Evolutionary conservation across 1,140 invertebrate species (phyloP), one percentile per base, ranked within the genome.

Genomic region (Augochlora pura): DNA sequence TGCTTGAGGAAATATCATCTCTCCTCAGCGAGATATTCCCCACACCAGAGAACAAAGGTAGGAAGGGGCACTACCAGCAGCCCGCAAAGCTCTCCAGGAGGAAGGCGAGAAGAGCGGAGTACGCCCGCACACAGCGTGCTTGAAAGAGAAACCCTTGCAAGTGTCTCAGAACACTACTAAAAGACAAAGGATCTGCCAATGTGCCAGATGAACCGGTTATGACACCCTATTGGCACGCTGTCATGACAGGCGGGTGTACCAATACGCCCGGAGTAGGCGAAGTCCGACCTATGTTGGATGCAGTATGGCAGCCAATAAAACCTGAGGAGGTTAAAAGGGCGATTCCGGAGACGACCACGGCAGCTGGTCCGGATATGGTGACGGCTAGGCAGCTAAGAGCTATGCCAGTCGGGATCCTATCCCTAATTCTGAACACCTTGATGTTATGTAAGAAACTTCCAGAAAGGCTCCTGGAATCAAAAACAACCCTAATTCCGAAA

Each of bases 401-500:
- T 1, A 60, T 77, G 0, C 80, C 82, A 2, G 16, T 39, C 0
- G 38, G 16, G 1, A 49, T 80, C 0, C 16, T 66, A 2, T 23
- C 32, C 0, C 27, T 57, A 16, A 63, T 81, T 12, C 69, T 82
- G 25, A 86, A 81, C 54, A 1, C 81, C 0, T 52, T 82, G 0
- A 9, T 83, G n/a, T 6, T 69, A 0, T 68, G 52, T 6, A 62
- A 68, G 0, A 57, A 59, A 2, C n/a, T 84, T 1, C 82, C 80
- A 0, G 16, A 60, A 10, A 9, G 75, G 3, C 66, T 86, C 1
- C 32, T 79, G 0, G 38, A 57, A 1, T 76, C 80, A 0, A 68
- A 57, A 21, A 88, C 89, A 0, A 84, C 73, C 0, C 62, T 88
- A 0, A 85, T 90, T 10, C 87, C 86, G 3, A 91, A 91, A 86